Conservation (phyloP, 2,888 invertebrate species). For the Epinotia ramella region DNA sequence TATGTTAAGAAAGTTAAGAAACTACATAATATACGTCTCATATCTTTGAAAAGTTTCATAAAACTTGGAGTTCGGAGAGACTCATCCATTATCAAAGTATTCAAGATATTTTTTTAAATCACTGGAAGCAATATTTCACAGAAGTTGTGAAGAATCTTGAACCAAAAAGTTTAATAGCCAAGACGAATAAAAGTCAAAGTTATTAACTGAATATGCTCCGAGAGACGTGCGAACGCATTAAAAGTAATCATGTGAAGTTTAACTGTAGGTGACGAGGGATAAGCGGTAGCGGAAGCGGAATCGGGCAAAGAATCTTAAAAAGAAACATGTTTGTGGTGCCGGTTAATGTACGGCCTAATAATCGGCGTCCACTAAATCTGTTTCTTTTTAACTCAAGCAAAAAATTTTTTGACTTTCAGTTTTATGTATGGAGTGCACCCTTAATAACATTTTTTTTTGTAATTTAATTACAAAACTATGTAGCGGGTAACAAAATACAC, state of each 20-base stretch:
- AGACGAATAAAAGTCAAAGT: conserved; percentile 54
- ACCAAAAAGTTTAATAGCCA: conserved; percentile 37
- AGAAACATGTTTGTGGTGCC: no score
- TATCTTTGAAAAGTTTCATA: conserved; percentile 9
- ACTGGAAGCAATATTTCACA: conserved; percentile 33
- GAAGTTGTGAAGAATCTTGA: conserved; percentile 35
- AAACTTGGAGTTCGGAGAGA: conserved; percentile 4
- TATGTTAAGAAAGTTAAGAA: neutral
- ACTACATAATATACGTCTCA: conserved; percentile 14
- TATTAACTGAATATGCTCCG: conserved; percentile 55
- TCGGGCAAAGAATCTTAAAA: neutral
- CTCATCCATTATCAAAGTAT: conserved; percentile 24
- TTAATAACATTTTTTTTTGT: no score
- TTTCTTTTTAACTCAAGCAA: no score
- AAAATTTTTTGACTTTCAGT: no score
- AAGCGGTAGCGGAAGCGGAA: conserved; percentile 22
- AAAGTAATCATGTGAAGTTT: conserved; percentile 54
- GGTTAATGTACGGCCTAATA: no score
- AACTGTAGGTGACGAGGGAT: conserved; percentile 43
- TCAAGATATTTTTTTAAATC: conserved; percentile 26
- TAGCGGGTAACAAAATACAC: no score
- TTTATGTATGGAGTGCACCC: no score
- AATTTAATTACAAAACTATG: no score
- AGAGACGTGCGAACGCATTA: conserved; percentile 54
- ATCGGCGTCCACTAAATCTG: no score